Evolutionary conservation across 2,113 vertebrate species (phyloP), one percentile per base, ranked within the genome.

Genomic region (Corythaixoides concolor): DNA sequence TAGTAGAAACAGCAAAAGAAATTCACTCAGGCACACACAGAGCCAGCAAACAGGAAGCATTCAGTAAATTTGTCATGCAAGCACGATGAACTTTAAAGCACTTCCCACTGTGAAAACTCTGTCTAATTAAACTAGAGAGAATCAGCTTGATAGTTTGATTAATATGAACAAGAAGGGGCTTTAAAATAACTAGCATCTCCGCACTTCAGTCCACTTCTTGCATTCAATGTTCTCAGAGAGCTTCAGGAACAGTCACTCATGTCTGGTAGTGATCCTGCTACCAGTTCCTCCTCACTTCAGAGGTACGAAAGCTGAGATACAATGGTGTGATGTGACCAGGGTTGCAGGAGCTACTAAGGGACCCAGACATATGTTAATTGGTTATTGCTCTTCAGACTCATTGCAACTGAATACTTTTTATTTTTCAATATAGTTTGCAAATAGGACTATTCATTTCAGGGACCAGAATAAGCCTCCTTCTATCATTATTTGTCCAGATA

Each of bases 81-180:
- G 66, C 81, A 24, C 81, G 66, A 58, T 95, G 90, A 95, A 97
- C 89, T 96, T 96, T 93, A 94, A 89, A 95, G 69, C n/a, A 94
- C 73, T 95, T 94, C 69, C 88, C 76, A 87, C 90, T 70, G 81
- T 0, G 41, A 94, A 95, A 95, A 45, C 70, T 83, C 87, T 92
- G 60, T 82, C 83, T 52, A 49, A 45, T 93, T 93, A 95, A 49
- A 94, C 85, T 85, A 92, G 68, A 52, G 77, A 59, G 50, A 90
- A 92, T 87, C 73, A 87, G 59, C 84, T 91, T 64, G 55, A 77
- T 73, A 89, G 63, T 91, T 85, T 62, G 77, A 96, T 95, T 93
- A 92, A 80, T 85, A 79, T 13, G 75, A 92, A 69, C 53, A 89
- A 13, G 7, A 85, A 95, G 28, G 53, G 37, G 32, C 32, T 91